Base-by-base conservation (phyloP, 2,797 vertebrate species). In the Helostoma temminkii region DNA sequence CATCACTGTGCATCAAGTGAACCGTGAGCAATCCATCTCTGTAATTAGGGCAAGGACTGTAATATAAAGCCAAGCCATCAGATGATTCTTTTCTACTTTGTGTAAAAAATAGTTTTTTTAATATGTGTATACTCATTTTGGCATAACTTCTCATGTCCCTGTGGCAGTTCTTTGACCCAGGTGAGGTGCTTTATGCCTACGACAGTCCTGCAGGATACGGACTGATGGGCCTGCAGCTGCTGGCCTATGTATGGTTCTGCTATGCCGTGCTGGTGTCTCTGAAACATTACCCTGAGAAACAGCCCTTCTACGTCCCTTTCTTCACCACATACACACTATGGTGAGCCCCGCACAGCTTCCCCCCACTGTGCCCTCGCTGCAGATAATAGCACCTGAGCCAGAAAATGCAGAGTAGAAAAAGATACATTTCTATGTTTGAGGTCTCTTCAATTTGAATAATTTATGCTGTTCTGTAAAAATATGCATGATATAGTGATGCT, bases 241-340 rank as follows among this genome's bases (percentile, higher is more conserved):
- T 96, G 18, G 96, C 96, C 19, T 98, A 96, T 2, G 95, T 96
- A 73, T 98, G 96, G 96, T 98, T 98, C 93, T 96, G 95, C 91
- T 96, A 96, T 0, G 96, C 96, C 0, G 96, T 98, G 49, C 93
- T 97, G 56, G 87, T 96, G 83, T 96, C 96, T 1, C 94, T 97
- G 74, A 96, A 97, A 70, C 96, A 94, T 82, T 96, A 95, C 71
- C 96, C 96, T 0, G 96, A 97, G 88, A 97, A 97, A 59, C 96
- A 97, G 74, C 94, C 95, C 12, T 98, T 98, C 88, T 98, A 97
- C 12, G 90, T 97, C 65, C 96, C 96, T 19, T 97, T 98, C 93
- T 96, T 97, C 87, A 95, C 96, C 42, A 95, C 96, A 0, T 98
- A 97, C 86, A 97, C 96, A 0, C 94, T 97, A 66, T 98, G 96